Base-by-base conservation (phyloP, 2,888 invertebrate genomes). In the Euclidia mi region DNA sequence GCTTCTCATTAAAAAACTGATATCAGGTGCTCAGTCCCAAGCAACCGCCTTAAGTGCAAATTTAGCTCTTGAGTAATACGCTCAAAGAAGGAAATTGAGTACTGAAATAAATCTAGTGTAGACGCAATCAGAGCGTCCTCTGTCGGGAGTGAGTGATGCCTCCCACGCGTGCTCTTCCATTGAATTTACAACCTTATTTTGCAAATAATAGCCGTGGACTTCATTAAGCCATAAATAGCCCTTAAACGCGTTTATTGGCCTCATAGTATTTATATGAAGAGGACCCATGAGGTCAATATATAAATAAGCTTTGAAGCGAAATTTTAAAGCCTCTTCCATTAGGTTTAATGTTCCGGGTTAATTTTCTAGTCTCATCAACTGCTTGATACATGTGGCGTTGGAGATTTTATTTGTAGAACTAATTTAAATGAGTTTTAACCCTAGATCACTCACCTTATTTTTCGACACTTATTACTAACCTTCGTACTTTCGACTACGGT, bases 41-140 rank as follows among this genome's bases (percentile, higher is more conserved):
- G 47, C 31, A 50, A 35, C 43, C 15, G 29, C 15, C 46, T 12
- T 34, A 28, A 52, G 51, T 49, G 49, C 55, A 53, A 40, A 28
- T 31, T 10, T 31, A 37, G 18, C 11, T 65, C 17, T 45, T 32
- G 31, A 56, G 56, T 65, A 52, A 53, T 45, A 32, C 29, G 53
- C 67, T 61, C 58, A 41, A 69, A 71, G 65, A 70, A 72, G 77
- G 77, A 73, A 78, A 76, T 71, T 65, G 63, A 53, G 56, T 62
- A 48, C 53, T 43, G 59, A 62, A 76, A 85, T 88, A 86, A 85
- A 87, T 88, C 85, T 79, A 67, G 68, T 57, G 78, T 76, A 76
- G 80, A 80, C 78, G 83, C 81, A 88, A 88, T 87, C 84, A 86
- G 83, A 77, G 78, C 71, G 72, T 67, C 74, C 74, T 79, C 76